phyloP scores from a whole-genome alignment of 2,113 vertebrate genomes.

The Hippopotamus amphibius region DNA sequence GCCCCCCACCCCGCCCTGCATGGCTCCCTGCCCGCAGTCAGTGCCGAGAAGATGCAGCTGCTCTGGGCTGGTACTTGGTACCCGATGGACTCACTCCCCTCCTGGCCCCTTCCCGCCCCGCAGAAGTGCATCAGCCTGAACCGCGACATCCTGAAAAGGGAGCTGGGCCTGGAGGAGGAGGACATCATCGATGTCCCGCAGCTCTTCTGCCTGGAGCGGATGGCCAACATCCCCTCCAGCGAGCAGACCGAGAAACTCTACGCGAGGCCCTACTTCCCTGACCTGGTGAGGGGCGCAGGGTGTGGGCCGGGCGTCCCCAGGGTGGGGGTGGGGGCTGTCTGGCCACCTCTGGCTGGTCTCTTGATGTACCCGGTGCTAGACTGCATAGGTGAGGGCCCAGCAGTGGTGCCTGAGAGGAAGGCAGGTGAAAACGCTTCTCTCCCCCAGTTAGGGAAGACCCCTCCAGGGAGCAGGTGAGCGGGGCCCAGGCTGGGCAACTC shows the following conservation, averaged over 20 bases:
- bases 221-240: slow-evolving; percentile 13
- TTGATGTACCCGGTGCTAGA: accelerated
- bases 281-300: slow-evolving; percentile 84
- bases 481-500: background rate
- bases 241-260: background rate
- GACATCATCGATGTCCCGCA: slow-evolving; percentile 91
- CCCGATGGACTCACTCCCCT: accelerated
- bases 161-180: slow-evolving; percentile 88
- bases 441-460: accelerated
- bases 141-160: slow-evolving; percentile 88
- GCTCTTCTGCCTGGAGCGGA: slow-evolving; percentile 86
- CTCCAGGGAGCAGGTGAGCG: background rate
- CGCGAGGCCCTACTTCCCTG: slow-evolving; percentile 88
- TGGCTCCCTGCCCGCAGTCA: accelerated
- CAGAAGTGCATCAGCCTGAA: slow-evolving; percentile 91
- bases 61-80: background rate
- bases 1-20: background rate
- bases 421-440: accelerated
- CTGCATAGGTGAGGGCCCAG: accelerated
- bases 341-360: accelerated
- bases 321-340: accelerated
- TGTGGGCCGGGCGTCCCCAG: accelerated
- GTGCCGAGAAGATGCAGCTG: accelerated
- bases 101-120: accelerated
- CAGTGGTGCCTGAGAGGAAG: background rate